Evolutionary conservation across 2,797 vertebrate species (phyloP), one percentile per base, ranked within the genome.

Genomic region (Cyprinodon diabolis): DNA sequence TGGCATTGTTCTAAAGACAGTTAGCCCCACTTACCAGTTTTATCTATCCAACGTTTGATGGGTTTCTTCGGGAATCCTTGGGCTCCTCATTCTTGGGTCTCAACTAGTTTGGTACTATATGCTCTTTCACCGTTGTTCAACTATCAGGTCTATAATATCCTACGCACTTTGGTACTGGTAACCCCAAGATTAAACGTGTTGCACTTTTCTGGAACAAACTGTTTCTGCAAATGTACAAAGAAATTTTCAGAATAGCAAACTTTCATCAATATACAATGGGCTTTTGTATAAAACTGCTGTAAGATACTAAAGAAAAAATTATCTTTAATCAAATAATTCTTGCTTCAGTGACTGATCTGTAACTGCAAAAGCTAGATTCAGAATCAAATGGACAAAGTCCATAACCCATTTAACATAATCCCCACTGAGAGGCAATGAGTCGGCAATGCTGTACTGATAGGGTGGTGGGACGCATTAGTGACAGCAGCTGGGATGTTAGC

Each of bases 391-490:
- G 66, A 43, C 56, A 77, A 77, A 83, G 82, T 74, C 87, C 89
- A 84, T 90, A 88, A 86, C 84, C 54, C 78, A 76, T 80, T 78
- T 66, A 81, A 66, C 69, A 62, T 54, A 66, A 80, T 55, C 30
- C 67, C 83, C 21, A 58, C 68, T 76, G 83, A 67, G 83, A 86
- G 60, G 81, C 84, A 84, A 81, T 82, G 86, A 88, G 72, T 79
- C 75, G 75, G 63, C 54, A 67, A 48, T 63, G 51, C 35, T 66
- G 52, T 62, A 71, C 77, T 66, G 51, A 35, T 55, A 52, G 67
- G 43, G 35, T 57, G 62, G 58, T 52, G 68, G 55, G 77, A n/a
- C n/a, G 15, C 73, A 68, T 66, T 58, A 82, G 66, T 65, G 19
- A 23, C 40, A 63, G 70, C 49, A 56, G 60, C 23, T 47, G 51